Evolutionary conservation across 1,140 invertebrate genomes (phyloP), one percentile per base, ranked within the genome.

Genomic region (Bombus breviceps): DNA sequence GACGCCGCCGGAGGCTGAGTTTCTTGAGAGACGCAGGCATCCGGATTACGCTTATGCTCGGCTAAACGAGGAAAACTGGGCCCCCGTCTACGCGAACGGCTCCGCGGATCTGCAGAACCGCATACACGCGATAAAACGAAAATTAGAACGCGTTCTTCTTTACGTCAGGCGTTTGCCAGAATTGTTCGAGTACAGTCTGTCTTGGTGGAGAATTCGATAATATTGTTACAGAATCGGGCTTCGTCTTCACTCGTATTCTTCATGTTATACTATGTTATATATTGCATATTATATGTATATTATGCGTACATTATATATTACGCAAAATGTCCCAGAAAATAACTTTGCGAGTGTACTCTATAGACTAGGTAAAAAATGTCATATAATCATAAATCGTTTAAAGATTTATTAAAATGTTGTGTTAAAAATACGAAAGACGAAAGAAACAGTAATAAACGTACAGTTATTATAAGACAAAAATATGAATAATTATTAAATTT

Each of bases 11-110:
- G 32, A 79, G 62, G 34, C 39, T 66, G 86, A 84, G 75, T 79
- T 87, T 74, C 86, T 84, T 79, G 86, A 87, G 86, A 79, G 75
- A 79, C 81, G 75, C 75, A 85, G 86, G 81, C 86, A 88, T 87
- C 87, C 91, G 88, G 87, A 83, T 89, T 87, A 87, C 83, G 82
- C 86, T 87, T 87, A 87, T 75, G 73, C 86, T 68, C 59, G 69
- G 68, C 59, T 87, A 87, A 87, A 87, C 86, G 86, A 85, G 86
- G 81, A 87, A 87, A 87, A 83, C 68, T 59, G 59, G 66, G 34
- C 62, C 43, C 47, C 59, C 43, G 28, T 12, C 77, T 10, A 9
- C 64, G 13, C 3, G 41, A 15, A 53, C 64, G 8, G 28, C 32
- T 68, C 25, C 39, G 75, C 37, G 68, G 32, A 81, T 47, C 32